Base-by-base conservation (phyloP, 2,797 vertebrate genomes). In the Orestias chungarensis region DNA sequence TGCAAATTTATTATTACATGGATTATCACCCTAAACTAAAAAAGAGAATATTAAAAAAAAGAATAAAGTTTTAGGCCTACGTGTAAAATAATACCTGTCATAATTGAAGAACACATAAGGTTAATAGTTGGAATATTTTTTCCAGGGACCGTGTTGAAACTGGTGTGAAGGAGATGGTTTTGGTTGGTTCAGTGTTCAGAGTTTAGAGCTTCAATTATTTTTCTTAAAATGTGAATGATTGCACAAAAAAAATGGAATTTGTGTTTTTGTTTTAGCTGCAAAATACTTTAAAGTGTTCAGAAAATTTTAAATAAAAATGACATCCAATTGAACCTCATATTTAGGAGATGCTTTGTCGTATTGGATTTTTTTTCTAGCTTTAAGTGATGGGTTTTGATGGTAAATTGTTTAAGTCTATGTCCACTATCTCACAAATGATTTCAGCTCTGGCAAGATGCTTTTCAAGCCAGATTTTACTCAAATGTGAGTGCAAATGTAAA, bases 131-230 rank as follows among this genome's bases (percentile, higher is more conserved):
- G 38, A 9, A 15, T 54, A 54, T 54, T 15, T 27, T 54, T 54
- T n/a, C 25, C 11, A 55, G 29, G 27, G 18, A 54, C 25, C 29
- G 25, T 54, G 50, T 29, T 54, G 50, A 54, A 55, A 17, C 52
- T 55, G 27, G 27, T 55, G 15, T 55, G 27, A 55, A 29, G 31
- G 6, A 31, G 27, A 15, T 55, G 15, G 29, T 17, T 20, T 71
- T 40, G 33, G 66, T 76, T 86, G 71, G 75, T 77, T 17, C 55
- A 23, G 17, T 18, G 54, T 33, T n/a, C 15, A 55, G 27, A 57
- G 54, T 57, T 55, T 20, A 7, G 29, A 57, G 31, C 31, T 59
- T 35, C 18, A 20, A 35, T 10, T 59, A 10, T 44, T 40, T n/a
- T 14, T 17, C 40, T 33, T 67, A 71, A 27, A 62, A 47, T n/a